phyloP scores from a whole-genome alignment of 2,888 invertebrate species.

The Hedychridium roseum region DNA sequence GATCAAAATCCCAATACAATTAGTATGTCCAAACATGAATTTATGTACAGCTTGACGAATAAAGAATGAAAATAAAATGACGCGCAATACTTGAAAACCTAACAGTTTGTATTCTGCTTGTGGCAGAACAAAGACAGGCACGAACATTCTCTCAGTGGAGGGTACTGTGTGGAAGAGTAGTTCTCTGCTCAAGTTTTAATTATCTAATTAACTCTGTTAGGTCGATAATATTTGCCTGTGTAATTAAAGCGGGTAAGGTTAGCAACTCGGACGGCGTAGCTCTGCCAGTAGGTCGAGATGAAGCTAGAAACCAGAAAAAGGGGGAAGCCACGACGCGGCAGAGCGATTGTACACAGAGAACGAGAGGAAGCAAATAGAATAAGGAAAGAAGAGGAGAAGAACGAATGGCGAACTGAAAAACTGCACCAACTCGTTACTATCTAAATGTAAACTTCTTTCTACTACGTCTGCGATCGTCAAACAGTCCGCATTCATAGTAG shows the following conservation, averaged over 20 bases:
- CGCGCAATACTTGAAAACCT: too few relatives aligned
- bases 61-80: too few relatives aligned
- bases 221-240: conserved; percentile 55
- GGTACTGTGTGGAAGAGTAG: conserved; percentile 32
- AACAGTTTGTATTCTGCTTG: neutral
- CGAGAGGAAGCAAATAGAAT: too few relatives aligned
- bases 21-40: too few relatives aligned
- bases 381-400: too few relatives aligned
- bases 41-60: too few relatives aligned
- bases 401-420: too few relatives aligned
- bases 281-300: conserved; percentile 32
- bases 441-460: too few relatives aligned
- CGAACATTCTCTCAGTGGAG: neutral
- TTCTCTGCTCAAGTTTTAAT: conserved; percentile 54
- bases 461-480: too few relatives aligned
- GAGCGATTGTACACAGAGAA: neutral
- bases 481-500: too few relatives aligned
- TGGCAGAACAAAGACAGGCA: neutral
- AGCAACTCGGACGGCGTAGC: conserved; percentile 32
- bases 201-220: conserved; percentile 53
- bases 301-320: conserved; percentile 9
- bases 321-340: neutral
- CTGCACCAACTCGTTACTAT: too few relatives aligned
- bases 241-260: conserved; percentile 49
- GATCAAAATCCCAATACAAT: too few relatives aligned